These are phyloP conservation scores for Megalonaias nervosa DNA, from an alignment of 1,140 invertebrate genomes.

Conservation along the genomic window DNA sequence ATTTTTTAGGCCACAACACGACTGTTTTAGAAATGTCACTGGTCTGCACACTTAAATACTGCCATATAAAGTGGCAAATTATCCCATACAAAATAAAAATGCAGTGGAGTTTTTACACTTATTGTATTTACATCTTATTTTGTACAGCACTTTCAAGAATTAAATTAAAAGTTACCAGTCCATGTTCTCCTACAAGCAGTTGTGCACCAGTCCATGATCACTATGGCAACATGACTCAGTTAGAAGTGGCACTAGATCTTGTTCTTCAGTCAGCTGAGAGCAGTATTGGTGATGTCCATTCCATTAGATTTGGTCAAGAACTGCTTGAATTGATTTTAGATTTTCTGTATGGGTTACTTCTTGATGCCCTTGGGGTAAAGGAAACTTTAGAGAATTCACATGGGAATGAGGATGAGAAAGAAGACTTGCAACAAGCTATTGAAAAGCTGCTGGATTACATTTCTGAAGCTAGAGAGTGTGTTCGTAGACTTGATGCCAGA, in stretches of 20 bases:
- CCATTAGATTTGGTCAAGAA: slow-evolving; percentile 49
- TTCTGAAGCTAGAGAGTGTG: slow-evolving; percentile 39
- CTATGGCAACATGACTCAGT: slow-evolving; percentile 40
- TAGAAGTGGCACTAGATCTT: slow-evolving; percentile 48
- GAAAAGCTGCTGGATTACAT: slow-evolving; percentile 50
- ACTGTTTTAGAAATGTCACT: no score
- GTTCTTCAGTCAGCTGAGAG: slow-evolving; percentile 43
- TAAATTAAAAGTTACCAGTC: slow-evolving; percentile 19
- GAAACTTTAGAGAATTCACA: slow-evolving; percentile 7
- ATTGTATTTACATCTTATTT: not conserved
- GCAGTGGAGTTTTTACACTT: not conserved
- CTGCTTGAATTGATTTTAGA: slow-evolving; percentile 51
- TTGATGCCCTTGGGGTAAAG: slow-evolving; percentile 41
- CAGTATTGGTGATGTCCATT: slow-evolving; percentile 41
- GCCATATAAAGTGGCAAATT: no score
- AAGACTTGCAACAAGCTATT: slow-evolving; percentile 37
- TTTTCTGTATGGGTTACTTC: slow-evolving; percentile 55
- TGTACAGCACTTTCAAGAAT: slow-evolving; percentile 44
- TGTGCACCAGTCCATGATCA: slow-evolving; percentile 13
- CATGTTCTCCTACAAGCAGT: slow-evolving; percentile 14
- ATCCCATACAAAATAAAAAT: no score
- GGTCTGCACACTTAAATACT: no score
- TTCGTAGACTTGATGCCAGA: slow-evolving; percentile 15
- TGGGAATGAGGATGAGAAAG: slow-evolving; percentile 25
- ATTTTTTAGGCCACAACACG: no score